phyloP scores from a whole-genome alignment of 1,140 invertebrate genomes.

The Anastrepha obliqua region DNA sequence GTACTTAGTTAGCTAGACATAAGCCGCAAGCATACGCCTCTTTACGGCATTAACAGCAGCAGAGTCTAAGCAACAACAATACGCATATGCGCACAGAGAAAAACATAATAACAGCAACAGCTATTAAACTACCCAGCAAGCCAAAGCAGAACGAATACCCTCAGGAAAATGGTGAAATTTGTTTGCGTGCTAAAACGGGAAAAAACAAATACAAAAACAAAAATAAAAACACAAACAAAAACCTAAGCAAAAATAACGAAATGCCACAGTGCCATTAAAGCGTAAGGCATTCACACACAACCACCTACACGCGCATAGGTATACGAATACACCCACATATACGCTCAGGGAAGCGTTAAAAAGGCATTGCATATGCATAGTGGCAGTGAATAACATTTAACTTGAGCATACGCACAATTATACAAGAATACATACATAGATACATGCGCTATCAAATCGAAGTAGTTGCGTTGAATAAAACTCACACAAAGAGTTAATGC shows the following conservation, averaged over 20 bases:
- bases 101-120: background rate
- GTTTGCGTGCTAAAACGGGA: background rate
- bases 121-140: background rate
- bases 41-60: constrained; percentile 16
- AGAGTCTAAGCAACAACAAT: background rate
- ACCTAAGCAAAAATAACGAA: background rate
- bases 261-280: background rate
- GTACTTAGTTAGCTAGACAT: background rate
- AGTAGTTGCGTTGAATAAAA: background rate
- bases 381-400: background rate
- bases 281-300: background rate
- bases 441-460: background rate
- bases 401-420: background rate
- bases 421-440: no score
- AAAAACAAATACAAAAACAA: background rate
- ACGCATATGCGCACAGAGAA: background rate
- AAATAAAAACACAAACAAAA: background rate
- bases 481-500: background rate
- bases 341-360: background rate
- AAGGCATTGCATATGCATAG: constrained; percentile 1
- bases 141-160: background rate
- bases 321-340: background rate
- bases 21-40: background rate
- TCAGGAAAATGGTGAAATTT: constrained; percentile 11
- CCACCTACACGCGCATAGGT: background rate